Percentiles rank a stretch among this genome's conserved stretches.
These are phyloP conservation scores for Athene noctua DNA, from an alignment of 2,113 vertebrate species.

Conservation along the genomic window DNA sequence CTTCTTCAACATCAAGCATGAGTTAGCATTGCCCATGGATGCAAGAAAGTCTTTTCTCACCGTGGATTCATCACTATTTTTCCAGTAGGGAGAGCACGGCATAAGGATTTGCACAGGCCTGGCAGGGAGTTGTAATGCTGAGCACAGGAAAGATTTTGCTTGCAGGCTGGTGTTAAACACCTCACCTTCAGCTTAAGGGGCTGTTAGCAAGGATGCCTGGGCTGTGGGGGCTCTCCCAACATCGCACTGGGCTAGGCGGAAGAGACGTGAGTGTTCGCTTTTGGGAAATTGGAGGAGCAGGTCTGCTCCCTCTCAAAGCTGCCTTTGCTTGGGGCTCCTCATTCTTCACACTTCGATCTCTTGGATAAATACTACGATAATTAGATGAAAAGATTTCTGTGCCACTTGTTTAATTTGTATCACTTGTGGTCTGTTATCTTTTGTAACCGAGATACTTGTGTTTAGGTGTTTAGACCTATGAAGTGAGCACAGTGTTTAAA, in stretches of 20 bases:
- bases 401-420: background rate
- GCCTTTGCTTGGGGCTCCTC: background rate
- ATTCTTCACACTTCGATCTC: background rate
- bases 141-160: background rate
- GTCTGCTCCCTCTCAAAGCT: background rate
- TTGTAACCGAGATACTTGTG: background rate
- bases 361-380: background rate
- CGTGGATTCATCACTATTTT: background rate
- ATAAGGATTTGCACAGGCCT: background rate
- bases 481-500: background rate
- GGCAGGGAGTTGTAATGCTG: background rate
- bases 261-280: background rate
- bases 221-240: background rate
- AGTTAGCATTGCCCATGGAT: background rate
- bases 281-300: background rate
- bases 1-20: accelerated
- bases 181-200: background rate
- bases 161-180: background rate
- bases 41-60: background rate
- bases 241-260: accelerated
- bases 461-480: background rate
- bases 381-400: background rate
- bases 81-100: background rate
- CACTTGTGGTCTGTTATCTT: background rate
- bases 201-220: background rate